Conservation (phyloP, 64 coral and sea anemone genomes). For the Montipora efflorescens region DNA sequence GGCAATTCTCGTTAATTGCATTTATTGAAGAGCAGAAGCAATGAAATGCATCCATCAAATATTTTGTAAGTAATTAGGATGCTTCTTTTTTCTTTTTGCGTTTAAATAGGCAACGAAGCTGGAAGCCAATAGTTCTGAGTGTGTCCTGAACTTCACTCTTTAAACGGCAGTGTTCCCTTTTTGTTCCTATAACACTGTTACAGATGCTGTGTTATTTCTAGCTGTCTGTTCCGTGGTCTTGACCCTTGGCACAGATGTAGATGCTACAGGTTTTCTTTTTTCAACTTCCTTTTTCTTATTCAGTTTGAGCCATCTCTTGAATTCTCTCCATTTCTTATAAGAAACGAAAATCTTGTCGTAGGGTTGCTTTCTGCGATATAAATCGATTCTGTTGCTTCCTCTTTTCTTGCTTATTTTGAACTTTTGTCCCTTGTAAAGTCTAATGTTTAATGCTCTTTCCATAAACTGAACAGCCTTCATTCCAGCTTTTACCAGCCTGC, state of each 20-base stretch:
- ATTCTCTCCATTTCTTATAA: conserved; percentile 61
- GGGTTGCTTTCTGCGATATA: conserved; percentile 16
- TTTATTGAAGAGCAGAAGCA: neutral
- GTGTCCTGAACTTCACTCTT: too few species aligned
- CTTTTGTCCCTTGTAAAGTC: conserved; percentile 54
- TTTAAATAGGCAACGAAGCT: too few species aligned
- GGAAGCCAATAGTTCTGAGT: too few species aligned
- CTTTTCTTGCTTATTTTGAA: conserved; percentile 25
- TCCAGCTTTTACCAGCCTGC: conserved; percentile 12
- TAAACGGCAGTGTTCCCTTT: too few species aligned
- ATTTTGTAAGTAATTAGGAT: neutral
- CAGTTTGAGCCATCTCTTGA: conserved; percentile 51
- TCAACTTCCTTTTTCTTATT: neutral
- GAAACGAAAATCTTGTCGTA: conserved; percentile 42
- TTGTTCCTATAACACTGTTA: neutral
- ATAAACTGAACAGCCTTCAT: conserved; percentile 75
- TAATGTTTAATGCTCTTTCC: conserved; percentile 57
- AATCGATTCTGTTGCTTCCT: neutral
- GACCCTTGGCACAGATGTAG: neutral
- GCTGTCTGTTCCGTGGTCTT: neutral
- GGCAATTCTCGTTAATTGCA: neutral
- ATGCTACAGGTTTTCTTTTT: neutral
- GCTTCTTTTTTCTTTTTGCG: neutral
- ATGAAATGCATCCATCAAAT: neutral
- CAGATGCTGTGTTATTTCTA: neutral